Base-by-base conservation (phyloP, 2,797 vertebrate species). In the Denticeps clupeoides region DNA sequence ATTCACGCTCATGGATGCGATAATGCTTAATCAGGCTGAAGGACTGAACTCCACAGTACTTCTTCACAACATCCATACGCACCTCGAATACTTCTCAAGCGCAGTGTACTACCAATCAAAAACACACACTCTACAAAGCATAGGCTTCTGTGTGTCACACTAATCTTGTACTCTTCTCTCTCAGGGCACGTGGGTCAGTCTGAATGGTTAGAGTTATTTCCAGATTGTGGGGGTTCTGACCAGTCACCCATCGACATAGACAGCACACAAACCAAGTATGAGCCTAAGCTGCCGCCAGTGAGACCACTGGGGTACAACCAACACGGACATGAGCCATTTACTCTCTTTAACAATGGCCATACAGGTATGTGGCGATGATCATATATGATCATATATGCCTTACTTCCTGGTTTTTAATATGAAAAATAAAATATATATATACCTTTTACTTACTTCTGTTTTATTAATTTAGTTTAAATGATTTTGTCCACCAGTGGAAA, bases 171-270 rank as follows among this genome's bases (percentile, higher is more conserved):
- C 13, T 24, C 11, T 8, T n/a, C 29, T 31, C 29, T 16, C 31
- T 8, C 70, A 93, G 91, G 90, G 15, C 59, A 79, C 45, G 77
- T 82, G 1, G 91, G 90, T 37, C 89, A 92, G 71, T 73, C 79
- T 0, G 78, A 84, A 22, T 94, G 93, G 91, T 53, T 79, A 2
- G 53, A 77, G 35, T 59, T 64, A 16, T 89, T 84, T 50, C 85
- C 89, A 0, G 81, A 81, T 1, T 95, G 93, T 3, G 84, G 84
- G 2, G 78, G 86, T 12, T 65, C 53, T 0, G 74, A 82, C 5
- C 93, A 97, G 65, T 97, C 90, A 0, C 93, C 93, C 3, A 74
- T 93, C 6, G 70, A 91, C 1, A 79, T 95, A 57, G 65, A 64
- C 3, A 87, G 77, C 0, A 57, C 49, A 1, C 29, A 66, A 28